phyloP scores from a whole-genome alignment of 2,888 invertebrate genomes.

The Sminthurides aquaticus region DNA sequence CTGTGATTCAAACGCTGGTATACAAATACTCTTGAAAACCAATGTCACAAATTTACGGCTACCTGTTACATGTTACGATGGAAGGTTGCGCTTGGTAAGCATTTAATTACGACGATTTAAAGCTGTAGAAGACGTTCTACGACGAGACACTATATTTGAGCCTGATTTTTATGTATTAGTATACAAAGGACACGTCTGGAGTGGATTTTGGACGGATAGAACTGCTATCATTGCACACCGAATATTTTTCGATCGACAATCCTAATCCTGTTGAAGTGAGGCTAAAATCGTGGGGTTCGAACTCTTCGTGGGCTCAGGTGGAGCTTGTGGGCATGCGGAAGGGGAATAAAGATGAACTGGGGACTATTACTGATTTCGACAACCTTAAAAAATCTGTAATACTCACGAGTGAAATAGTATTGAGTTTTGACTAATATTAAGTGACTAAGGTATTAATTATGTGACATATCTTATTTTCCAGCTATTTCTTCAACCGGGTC shows the following conservation, averaged over 20 bases:
- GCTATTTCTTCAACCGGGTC: constrained; percentile 54
- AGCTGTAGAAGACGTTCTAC: neutral
- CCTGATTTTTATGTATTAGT: neutral
- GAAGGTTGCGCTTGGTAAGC: constrained; percentile 57
- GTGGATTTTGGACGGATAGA: constrained; percentile 62
- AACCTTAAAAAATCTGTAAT: constrained; percentile 42
- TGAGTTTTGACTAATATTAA: constrained; percentile 10
- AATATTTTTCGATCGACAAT: constrained; percentile 65
- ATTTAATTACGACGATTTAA: no score
- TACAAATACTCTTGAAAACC: constrained; percentile 57
- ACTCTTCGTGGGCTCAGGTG: constrained; percentile 55
- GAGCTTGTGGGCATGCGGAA: constrained; percentile 58
- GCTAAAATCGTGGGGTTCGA: constrained; percentile 56
- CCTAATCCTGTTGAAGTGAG: constrained; percentile 66
- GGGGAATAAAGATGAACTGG: constrained; percentile 46
- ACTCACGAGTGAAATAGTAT: constrained; percentile 2
- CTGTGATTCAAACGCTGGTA: constrained; percentile 35
- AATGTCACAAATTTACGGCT: constrained; percentile 66
- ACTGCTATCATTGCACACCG: constrained; percentile 59
- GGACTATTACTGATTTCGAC: constrained; percentile 41
- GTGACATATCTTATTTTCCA: constrained; percentile 46
- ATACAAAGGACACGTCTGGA: constrained; percentile 33
- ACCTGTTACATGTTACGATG: constrained; percentile 65
- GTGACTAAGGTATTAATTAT: constrained; percentile 22
- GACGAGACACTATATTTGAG: neutral